Evolutionary conservation across 2,797 vertebrate species (phyloP).

Genomic region (Notamacropus eugenii): DNA sequence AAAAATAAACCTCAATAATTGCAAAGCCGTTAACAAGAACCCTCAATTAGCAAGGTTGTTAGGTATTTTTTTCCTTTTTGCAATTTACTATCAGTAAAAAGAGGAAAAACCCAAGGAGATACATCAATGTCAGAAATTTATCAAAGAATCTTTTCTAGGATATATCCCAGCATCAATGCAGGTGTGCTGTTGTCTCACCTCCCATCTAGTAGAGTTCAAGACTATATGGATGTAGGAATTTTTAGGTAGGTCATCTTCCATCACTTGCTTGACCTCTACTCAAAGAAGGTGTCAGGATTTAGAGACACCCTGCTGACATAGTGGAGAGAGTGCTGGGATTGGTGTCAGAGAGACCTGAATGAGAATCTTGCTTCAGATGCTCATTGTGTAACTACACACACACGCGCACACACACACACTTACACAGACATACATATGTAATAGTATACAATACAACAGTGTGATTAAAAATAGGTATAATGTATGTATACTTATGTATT

Average conservation of each 20-base stretch:
- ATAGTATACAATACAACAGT: too few species aligned
- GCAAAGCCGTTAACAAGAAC: background rate
- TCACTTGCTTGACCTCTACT: background rate
- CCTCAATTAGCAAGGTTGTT: background rate
- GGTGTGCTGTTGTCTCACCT: background rate
- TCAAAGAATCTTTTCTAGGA: constrained; percentile 36
- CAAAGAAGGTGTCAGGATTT: background rate
- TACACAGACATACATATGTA: too few species aligned
- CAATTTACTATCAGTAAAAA: constrained; percentile 27
- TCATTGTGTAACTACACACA: background rate
- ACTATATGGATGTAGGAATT: background rate
- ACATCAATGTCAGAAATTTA: constrained; percentile 1
- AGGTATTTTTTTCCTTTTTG: constrained; percentile 3
- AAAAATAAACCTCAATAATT: background rate
- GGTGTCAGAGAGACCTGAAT: background rate
- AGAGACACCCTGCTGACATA: background rate
- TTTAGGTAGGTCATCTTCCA: background rate
- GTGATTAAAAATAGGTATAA: background rate
- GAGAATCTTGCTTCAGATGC: background rate
- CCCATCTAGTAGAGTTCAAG: background rate
- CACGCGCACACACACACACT: background rate
- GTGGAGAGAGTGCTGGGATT: background rate
- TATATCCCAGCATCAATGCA: background rate
- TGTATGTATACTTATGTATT: too few species aligned
- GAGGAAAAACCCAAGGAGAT: constrained; percentile 16